phyloP scores from a whole-genome alignment of 1,140 invertebrate species.

The Neotoxoptera formosana region DNA sequence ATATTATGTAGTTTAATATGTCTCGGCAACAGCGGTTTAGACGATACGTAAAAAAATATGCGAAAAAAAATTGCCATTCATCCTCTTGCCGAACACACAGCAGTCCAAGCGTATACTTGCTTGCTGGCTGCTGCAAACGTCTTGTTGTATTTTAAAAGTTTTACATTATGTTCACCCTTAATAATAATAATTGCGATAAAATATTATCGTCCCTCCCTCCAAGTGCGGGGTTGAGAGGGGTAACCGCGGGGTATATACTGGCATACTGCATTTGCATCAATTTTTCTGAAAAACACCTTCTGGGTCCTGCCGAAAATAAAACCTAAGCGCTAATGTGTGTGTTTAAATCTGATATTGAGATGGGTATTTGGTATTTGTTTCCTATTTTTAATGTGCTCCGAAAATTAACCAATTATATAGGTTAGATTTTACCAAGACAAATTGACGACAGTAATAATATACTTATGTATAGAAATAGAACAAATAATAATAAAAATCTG shows the following conservation, averaged over 20 bases:
- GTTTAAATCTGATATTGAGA: neutral
- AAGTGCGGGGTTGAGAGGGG: neutral
- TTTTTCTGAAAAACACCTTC: neutral
- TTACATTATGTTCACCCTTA: neutral
- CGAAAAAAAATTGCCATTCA: neutral
- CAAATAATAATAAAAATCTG: neutral
- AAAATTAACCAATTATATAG: too few species aligned
- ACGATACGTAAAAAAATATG: neutral
- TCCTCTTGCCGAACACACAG: neutral
- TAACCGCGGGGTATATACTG: accelerated
- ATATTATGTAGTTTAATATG: neutral
- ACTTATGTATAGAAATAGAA: neutral
- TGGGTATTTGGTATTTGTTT: neutral
- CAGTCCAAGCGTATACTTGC: too few species aligned
- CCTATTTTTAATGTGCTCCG: too few species aligned
- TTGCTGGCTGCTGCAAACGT: neutral
- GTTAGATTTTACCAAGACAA: too few species aligned
- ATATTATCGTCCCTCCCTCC: neutral
- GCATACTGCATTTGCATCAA: neutral
- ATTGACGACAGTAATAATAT: neutral
- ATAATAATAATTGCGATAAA: neutral
- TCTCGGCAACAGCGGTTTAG: neutral
- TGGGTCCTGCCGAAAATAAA: neutral
- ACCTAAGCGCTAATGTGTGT: neutral
- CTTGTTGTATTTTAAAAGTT: neutral